A percentile compares a stretch with the other conserved stretches of the same genome.
Evolutionary conservation across 2,797 vertebrate species (phyloP).

Genomic region (Schizopygopsis pylzovi): DNA sequence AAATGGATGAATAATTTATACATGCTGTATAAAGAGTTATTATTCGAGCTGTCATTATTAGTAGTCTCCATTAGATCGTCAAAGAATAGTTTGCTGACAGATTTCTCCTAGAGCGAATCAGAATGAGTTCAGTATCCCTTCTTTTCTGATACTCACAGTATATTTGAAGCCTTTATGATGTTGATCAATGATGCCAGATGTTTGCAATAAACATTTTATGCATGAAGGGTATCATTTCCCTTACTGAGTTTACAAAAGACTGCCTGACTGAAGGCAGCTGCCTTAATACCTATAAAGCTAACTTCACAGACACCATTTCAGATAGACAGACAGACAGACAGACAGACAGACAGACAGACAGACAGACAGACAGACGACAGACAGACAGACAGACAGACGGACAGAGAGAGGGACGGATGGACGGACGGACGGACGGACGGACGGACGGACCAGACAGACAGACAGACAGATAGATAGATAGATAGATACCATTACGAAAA

Average conservation of each 20-base stretch:
- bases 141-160: background rate
- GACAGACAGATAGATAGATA: background rate
- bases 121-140: constrained; percentile 20
- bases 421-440: rapidly evolving
- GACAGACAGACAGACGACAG: background rate
- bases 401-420: too few species aligned
- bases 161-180: constrained; percentile 17
- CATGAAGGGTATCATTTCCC: constrained; percentile 6
- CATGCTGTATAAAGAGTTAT: background rate
- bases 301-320: background rate
- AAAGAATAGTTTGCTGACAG: constrained; percentile 43
- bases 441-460: background rate
- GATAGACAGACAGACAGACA: background rate
- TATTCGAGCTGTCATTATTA: background rate
- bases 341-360: background rate
- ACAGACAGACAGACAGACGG: background rate
- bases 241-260: background rate
- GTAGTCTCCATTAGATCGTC: constrained; percentile 4
- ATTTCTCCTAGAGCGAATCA: constrained; percentile 28
- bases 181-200: constrained; percentile 37
- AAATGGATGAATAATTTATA: background rate
- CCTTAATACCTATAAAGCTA: background rate
- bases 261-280: constrained; percentile 20
- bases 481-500: too few species aligned
- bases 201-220: constrained; percentile 37